Percentiles rank a stretch among this genome's conserved stretches.
Evolutionary conservation across 2,797 vertebrate genomes (phyloP).

Genomic region (Manis javanica): DNA sequence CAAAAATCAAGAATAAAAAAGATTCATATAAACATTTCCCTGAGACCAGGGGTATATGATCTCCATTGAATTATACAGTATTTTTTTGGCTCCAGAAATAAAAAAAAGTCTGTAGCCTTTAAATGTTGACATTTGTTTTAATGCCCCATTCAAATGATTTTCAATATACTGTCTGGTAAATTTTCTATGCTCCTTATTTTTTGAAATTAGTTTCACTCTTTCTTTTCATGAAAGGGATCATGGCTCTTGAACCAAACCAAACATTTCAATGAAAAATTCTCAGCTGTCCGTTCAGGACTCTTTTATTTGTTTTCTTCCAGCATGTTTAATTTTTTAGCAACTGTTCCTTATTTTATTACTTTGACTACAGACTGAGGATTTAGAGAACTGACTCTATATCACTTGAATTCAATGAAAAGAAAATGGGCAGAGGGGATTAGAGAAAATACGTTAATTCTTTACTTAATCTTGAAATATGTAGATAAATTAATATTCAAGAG

Average conservation of each 20-base stretch:
- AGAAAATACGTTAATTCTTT: background rate
- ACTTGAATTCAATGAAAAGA: conserved; percentile 30
- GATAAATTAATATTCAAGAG: background rate
- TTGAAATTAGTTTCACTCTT: conserved; percentile 19
- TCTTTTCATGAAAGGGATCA: background rate
- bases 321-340: conserved; percentile 3
- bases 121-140: conserved; percentile 44
- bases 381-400: background rate
- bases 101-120: background rate
- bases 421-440: background rate
- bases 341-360: background rate
- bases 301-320: background rate
- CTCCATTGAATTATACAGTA: background rate
- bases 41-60: background rate
- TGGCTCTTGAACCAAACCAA: background rate
- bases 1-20: conserved; percentile 11
- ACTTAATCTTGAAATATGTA: background rate
- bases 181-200: conserved; percentile 1
- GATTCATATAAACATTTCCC: background rate
- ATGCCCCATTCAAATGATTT: conserved; percentile 29
- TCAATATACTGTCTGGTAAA: background rate
- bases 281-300: background rate
- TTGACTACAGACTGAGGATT: background rate
- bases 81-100: background rate
- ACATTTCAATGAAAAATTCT: background rate